Base-by-base conservation (phyloP, 2,888 invertebrate species). In the Cryptosula pallasiana region DNA sequence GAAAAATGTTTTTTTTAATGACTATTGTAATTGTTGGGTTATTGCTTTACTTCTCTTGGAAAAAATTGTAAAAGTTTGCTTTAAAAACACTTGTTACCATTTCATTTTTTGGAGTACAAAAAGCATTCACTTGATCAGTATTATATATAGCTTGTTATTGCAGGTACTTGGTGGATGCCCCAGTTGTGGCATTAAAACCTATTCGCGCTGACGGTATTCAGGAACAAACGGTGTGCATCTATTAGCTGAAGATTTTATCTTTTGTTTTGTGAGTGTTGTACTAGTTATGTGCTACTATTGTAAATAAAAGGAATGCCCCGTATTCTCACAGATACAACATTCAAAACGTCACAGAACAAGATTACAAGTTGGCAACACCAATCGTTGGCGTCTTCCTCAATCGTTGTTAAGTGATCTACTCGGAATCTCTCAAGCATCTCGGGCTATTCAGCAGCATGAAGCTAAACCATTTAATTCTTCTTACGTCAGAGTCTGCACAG, bases 381-480 rank as follows among this genome's bases (percentile, higher is more conserved):
- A 83, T 76, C 75, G 83, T 57, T 83, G 83, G 83, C 77, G 82
- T 3, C 74, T 82, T 1, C 81, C 82, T 0, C 79, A 82, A 71
- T 79, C 81, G 2, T 77, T 83, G 3, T 80, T 81, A 35, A 81
- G 82, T 72, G 83, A 83, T 71, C 74, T 83, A 13, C 76, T 83
- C 3, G 83, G 82, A n/a, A 79, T 78, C 23, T 72, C 80, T 3
- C 83, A 83, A 73, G 83, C 83, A 1, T 76, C 81, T 36, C 80
- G 79, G 73, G 79, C 83, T 13, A 77, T 80, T 35, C 76, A 75
- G 23, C 77, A 78, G 76, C 78, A 78, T n/a, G 78, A 78, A 71
- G 80, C 35, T 1, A 71, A 36, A 27, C 70, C 70, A 5, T 70
- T 70, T 29, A 70, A 70, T 36, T 5, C 25, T 36, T 54, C 45